Percentiles rank a stretch among this genome's conserved stretches.
Evolutionary conservation across 2,113 vertebrate species (phyloP).

Genomic region (Melierax canorus): DNA sequence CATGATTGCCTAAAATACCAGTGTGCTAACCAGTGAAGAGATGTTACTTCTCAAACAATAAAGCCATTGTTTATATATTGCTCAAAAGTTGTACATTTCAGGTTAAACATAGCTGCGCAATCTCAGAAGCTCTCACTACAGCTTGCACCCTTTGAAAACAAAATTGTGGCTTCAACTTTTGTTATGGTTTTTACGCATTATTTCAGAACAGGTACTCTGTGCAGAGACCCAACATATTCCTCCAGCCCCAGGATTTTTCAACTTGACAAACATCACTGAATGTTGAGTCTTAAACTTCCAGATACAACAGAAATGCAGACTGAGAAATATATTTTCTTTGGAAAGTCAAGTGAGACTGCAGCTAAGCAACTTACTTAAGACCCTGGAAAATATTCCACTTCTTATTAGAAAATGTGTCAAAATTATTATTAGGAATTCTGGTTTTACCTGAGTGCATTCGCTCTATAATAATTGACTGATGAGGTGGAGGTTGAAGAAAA

Average conservation of each 20-base stretch:
- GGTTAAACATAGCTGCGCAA: background rate
- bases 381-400: background rate
- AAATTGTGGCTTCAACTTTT: background rate
- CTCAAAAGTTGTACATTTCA: background rate
- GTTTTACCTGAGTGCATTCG: constrained; percentile 97
- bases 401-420: background rate
- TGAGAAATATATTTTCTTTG: background rate
- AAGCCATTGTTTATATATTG: background rate
- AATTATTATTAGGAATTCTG: background rate
- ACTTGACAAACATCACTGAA: background rate
- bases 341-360: background rate
- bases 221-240: background rate
- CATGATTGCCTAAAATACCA: background rate
- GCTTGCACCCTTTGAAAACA: background rate
- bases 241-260: background rate
- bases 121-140: background rate
- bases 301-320: background rate
- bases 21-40: background rate
- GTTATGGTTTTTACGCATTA: background rate
- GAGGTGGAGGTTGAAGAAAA: constrained; percentile 97
- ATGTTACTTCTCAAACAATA: background rate
- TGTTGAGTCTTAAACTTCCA: background rate
- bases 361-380: background rate
- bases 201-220: background rate
- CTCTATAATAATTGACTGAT: constrained; percentile 99